Evolutionary conservation across 2,113 vertebrate species (phyloP).

Genomic region (human): DNA sequence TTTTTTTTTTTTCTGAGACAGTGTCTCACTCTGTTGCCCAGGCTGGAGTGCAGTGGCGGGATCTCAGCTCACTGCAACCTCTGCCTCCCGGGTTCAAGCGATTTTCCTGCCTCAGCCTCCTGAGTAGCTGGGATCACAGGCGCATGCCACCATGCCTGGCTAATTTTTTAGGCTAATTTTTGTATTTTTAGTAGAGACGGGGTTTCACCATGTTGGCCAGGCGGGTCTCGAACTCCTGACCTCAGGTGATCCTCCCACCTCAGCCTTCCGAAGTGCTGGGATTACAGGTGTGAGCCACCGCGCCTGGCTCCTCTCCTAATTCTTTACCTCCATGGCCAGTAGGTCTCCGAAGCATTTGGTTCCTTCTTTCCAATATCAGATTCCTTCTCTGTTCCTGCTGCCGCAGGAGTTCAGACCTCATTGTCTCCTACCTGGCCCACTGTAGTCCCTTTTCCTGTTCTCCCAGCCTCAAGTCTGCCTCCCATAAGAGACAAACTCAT

Average conservation of each 20-base stretch:
- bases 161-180: background rate
- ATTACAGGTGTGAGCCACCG: background rate
- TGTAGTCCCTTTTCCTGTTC: background rate
- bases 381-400: background rate
- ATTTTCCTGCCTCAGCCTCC: background rate
- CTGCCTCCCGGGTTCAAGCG: background rate
- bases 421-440: background rate
- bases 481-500: background rate
- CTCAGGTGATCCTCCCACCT: background rate
- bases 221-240: background rate
- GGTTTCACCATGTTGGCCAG: background rate
- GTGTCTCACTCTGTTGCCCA: background rate
- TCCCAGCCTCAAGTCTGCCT: background rate
- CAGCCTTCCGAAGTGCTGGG: background rate
- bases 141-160: too few species aligned
- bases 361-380: background rate
- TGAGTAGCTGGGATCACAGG: background rate
- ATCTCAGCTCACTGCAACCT: background rate
- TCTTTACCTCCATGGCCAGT: background rate
- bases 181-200: background rate
- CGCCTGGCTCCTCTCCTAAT: background rate
- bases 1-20: background rate
- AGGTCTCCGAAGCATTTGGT: background rate
- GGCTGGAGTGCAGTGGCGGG: background rate
- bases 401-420: background rate